Evolutionary conservation across 2,113 vertebrate species (phyloP).

Genomic region (Drymodes brunneopygia): DNA sequence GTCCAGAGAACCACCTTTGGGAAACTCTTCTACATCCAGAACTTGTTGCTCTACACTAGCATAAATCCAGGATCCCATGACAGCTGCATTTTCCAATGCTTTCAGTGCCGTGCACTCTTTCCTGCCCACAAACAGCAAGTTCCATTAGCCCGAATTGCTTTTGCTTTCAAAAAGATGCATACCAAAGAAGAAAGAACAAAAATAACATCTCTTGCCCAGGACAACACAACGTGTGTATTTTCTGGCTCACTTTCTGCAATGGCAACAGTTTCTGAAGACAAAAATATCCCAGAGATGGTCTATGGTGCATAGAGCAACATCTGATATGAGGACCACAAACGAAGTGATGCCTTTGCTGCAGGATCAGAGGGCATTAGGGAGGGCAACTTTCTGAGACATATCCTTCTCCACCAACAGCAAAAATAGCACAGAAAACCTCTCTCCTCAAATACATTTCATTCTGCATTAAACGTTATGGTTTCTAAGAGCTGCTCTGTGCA

Average conservation of each 20-base stretch:
- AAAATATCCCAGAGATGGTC: neutral
- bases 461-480: neutral
- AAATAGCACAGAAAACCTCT: neutral
- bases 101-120: neutral
- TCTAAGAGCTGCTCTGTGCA: constrained; percentile 8
- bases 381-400: neutral
- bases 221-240: neutral
- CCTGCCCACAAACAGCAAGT: neutral
- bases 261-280: neutral
- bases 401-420: neutral
- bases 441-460: neutral
- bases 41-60: neutral
- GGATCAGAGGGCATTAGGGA: neutral
- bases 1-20: neutral
- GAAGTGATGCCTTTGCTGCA: neutral
- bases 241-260: neutral
- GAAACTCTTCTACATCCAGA: neutral
- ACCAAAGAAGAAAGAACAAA: neutral
- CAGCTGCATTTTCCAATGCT: neutral
- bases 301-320: neutral
- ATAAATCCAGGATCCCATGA: neutral
- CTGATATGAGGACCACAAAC: neutral
- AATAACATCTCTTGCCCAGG: neutral
- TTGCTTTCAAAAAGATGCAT: neutral
- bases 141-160: neutral